Evolutionary conservation across 2,888 invertebrate species (phyloP).

Genomic region (Neocrepidodera transversa): DNA sequence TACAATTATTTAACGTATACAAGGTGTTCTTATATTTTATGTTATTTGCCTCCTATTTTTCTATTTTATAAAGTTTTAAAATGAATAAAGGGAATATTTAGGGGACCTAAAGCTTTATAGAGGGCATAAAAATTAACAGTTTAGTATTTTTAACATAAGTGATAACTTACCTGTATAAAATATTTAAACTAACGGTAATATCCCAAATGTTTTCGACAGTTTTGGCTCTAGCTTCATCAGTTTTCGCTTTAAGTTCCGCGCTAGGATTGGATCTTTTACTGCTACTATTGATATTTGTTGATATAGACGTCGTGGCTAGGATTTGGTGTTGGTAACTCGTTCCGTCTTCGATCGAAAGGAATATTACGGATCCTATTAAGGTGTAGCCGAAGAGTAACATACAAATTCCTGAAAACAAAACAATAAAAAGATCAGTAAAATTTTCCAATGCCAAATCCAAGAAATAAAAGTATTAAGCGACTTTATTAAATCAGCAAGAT

Average conservation of each 20-base stretch:
- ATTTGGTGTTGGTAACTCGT: conserved; percentile 66
- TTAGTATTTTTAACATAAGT: too few species aligned
- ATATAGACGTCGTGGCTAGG: conserved; percentile 64
- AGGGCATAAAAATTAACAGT: too few species aligned
- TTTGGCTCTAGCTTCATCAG: conserved; percentile 68
- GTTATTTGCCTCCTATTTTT: too few species aligned
- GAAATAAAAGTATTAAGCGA: too few species aligned
- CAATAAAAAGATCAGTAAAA: too few species aligned
- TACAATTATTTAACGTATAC: too few species aligned
- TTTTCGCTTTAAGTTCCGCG: conserved; percentile 59
- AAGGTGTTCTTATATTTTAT: too few species aligned
- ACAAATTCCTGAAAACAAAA: conserved; percentile 69
- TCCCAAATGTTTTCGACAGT: conserved; percentile 92
- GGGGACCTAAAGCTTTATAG: too few species aligned
- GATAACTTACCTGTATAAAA: conserved; percentile 75
- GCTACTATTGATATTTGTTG: conserved; percentile 51
- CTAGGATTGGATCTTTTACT: conserved; percentile 42
- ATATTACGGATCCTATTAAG: conserved; percentile 77
- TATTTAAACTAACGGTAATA: conserved; percentile 85
- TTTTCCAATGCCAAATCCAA: too few species aligned
- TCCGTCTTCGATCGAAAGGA: conserved; percentile 83
- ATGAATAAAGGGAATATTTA: too few species aligned
- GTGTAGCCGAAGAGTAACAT: conserved; percentile 83
- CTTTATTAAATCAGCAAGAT: too few species aligned
- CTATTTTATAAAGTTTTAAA: too few species aligned